A percentile compares a stretch with the other conserved stretches of the same genome.
phyloP scores from a whole-genome alignment of 2,113 vertebrate species.

The Canis aureus region DNA sequence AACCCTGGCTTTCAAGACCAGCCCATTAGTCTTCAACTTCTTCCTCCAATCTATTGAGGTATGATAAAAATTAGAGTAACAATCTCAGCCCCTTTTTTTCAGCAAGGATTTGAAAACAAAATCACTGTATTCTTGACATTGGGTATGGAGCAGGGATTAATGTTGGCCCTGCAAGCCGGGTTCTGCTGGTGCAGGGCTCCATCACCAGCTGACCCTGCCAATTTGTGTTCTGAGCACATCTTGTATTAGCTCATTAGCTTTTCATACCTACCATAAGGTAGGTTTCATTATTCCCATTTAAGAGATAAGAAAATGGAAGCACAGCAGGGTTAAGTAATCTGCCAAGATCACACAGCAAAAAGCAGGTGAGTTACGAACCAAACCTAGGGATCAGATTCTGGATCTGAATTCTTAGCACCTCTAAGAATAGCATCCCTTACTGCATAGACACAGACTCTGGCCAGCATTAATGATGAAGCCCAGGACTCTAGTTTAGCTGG shows the following conservation, averaged over 20 bases:
- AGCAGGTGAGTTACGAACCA: background rate
- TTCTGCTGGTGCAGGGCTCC: no score
- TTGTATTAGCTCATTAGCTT: background rate
- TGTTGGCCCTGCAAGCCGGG: background rate
- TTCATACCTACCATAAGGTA: background rate
- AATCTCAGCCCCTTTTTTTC: background rate
- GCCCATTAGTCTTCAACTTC: background rate
- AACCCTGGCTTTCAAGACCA: background rate
- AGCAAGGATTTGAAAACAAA: background rate
- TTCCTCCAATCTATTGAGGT: background rate
- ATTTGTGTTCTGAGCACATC: background rate
- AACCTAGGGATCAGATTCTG: background rate
- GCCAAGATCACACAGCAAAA: background rate
- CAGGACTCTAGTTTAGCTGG: background rate
- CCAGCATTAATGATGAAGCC: fast-evolving
- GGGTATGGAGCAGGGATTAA: fast-evolving
- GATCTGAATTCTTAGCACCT: no score
- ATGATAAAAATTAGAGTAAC: background rate
- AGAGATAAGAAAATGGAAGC: background rate
- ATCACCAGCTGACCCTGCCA: fast-evolving
- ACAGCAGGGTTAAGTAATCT: background rate
- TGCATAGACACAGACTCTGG: fast-evolving
- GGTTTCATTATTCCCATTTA: background rate
- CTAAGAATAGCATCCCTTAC: no score
- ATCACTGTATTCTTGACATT: background rate